Percentiles rank a stretch among this genome's conserved stretches.
phyloP scores from a whole-genome alignment of 2,113 vertebrate species.

The Seriola rivoliana region DNA sequence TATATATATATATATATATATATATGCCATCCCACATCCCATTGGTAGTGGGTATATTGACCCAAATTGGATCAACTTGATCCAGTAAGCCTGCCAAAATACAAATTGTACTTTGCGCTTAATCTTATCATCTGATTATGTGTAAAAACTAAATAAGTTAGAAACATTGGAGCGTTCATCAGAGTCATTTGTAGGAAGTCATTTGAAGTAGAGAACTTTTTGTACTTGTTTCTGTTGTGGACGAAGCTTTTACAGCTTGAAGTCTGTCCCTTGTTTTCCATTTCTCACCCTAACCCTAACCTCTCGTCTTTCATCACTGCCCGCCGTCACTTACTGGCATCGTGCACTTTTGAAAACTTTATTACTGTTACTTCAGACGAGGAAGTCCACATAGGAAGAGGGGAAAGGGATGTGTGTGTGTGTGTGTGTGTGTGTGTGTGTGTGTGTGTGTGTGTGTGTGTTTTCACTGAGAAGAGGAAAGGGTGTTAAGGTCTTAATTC shows the following conservation, averaged over 20 bases:
- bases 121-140: slow-evolving; percentile 1
- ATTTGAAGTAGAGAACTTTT: not conserved
- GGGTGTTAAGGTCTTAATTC: slow-evolving; percentile 73
- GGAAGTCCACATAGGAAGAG: slow-evolving; percentile 72
- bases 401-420: slow-evolving; percentile 68
- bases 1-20: too few relatives aligned
- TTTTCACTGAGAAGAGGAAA: slow-evolving; percentile 53
- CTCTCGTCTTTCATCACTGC: slow-evolving; percentile 14
- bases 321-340: slow-evolving; percentile 52
- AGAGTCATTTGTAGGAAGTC: not conserved
- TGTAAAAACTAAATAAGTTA: not conserved
- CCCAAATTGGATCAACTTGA: too few relatives aligned
- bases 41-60: too few relatives aligned
- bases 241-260: not conserved
- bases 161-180: not conserved
- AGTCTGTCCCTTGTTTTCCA: slow-evolving; percentile 19
- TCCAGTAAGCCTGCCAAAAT: not conserved
- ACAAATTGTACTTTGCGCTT: not conserved
- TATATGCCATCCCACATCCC: too few relatives aligned
- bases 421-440: slow-evolving; percentile 52
- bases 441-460: slow-evolving; percentile 47
- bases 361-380: slow-evolving; percentile 65
- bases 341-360: slow-evolving; percentile 62
- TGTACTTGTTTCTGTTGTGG: not conserved
- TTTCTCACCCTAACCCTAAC: not conserved